Percentiles rank a stretch among this genome's conserved stretches.
Evolutionary conservation across 2,888 invertebrate species (phyloP).

Genomic region (Oconnorella tubifera): DNA sequence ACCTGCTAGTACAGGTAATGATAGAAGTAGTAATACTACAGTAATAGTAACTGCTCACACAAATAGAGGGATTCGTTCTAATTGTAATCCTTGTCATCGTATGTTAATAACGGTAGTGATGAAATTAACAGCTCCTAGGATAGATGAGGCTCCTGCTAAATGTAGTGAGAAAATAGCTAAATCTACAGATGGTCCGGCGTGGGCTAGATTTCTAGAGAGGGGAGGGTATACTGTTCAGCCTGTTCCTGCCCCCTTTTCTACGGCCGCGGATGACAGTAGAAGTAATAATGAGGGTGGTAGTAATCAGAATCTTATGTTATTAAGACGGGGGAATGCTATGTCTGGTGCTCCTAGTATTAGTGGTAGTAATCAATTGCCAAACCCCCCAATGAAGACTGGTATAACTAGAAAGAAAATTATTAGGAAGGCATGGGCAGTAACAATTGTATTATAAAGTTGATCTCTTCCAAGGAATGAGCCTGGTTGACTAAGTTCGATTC

Average conservation of each 20-base stretch:
- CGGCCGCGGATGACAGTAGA: conserved; percentile 65
- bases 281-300: conserved; percentile 69
- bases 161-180: conserved; percentile 74
- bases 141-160: conserved; percentile 66
- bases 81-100: conserved; percentile 63
- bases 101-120: conserved; percentile 74
- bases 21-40: conserved; percentile 65
- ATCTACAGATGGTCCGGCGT: conserved; percentile 69
- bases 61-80: conserved; percentile 70
- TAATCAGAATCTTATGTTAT: conserved; percentile 80
- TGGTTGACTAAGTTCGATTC: conserved; percentile 54
- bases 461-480: conserved; percentile 69
- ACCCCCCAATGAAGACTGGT: conserved; percentile 65
- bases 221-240: conserved; percentile 78
- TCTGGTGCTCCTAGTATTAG: conserved; percentile 74
- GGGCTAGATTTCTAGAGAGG: conserved; percentile 64
- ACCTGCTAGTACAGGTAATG: conserved; percentile 73
- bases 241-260: conserved; percentile 70
- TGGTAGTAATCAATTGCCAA: conserved; percentile 77
- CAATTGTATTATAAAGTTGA: conserved; percentile 74
- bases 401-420: conserved; percentile 75
- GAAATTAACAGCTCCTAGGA: conserved; percentile 76
- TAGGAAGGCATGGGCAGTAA: conserved; percentile 75
- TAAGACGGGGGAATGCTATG: conserved; percentile 78
- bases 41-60: conserved; percentile 71